Base-by-base conservation (phyloP, 2,888 invertebrate genomes). In the Leptopilina drosophilae region DNA sequence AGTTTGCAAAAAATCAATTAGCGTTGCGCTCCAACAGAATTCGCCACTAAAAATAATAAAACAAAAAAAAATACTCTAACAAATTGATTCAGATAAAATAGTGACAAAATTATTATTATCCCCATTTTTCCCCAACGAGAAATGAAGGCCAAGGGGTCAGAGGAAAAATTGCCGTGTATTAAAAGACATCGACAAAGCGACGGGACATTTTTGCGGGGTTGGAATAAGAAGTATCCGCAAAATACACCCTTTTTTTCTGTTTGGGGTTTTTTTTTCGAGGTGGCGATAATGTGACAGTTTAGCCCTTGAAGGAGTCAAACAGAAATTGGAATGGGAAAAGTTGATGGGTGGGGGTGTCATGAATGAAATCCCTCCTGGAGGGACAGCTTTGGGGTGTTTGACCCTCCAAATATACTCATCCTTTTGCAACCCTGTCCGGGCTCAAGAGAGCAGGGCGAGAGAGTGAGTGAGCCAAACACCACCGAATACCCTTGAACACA, bases 311-410 rank as follows among this genome's bases (percentile, higher is more conserved):
- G 84, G 85, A 84, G 84, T 83, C 83, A 83, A 82, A 84, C 84
- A 83, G 81, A 89, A 83, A 83, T 80, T 84, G 85, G 84, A 84
- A 84, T 84, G 85, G 87, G 82, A 80, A 85, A 86, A 83, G 84
- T 84, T 87, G 86, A 86, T 79, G 80, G 56, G 81, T 77, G 83
- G 80, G 84, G 85, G 84, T 83, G 84, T 84, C 89, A 91, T 91
- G 91, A 91, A 91, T 91, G 91, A 90, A 90, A 91, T 91, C 90
- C 90, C 91, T 90, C 89, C 87, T 86, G 87, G 89, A 90, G 91
- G 90, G 90, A 89, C 88, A 87, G 82, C 80, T 86, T 85, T 84
- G 87, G 89, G 90, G 89, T 89, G 88, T 85, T 87, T 87, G 90
- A 91, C 90, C 91, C 91, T 91, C 90, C 87, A 49, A 49, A 49